Evolutionary conservation across 2,888 invertebrate species (phyloP), one percentile per base, ranked within the genome.

Genomic region (Drosophila fulvimacula): DNA sequence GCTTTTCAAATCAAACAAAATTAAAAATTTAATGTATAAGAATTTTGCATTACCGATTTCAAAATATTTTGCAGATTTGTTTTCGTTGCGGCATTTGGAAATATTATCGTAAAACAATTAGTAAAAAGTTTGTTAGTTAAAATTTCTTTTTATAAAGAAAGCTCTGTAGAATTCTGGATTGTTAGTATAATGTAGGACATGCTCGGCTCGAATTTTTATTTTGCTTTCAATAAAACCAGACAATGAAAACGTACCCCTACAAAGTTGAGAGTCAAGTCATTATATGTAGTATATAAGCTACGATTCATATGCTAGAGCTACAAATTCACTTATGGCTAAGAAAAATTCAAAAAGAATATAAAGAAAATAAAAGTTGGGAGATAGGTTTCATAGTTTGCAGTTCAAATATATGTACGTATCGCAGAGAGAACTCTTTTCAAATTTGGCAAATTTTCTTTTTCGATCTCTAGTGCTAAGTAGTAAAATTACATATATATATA

Each of bases 181-280:
- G 59, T 76, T 79, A 76, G 69, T 73, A n/a, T 32, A 21, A 6
- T 10, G 36, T 3, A 64, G 82, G 82, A 81, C 92, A 92, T 92
- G 92, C 92, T 92, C 92, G 92, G 49, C 81, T 87, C 85, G 81
- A 17, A 9, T 38, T 15, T 81, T 81, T 42, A 15, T 24, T 89
- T 87, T 79, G 78, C 82, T 82, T 88, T 91, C 85, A 91, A 92
- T 92, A 92, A 92, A 92, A 92, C 92, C 92, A 91, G 92, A 92
- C 92, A 92, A 86, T 81, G 58, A 69, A 78, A 68, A 71, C 74
- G 71, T 76, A 78, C 67, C 67, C 82, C 79, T 81, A 69, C 70
- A 72, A 46, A 71, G 49, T 58, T 58, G 41, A 39, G 17, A 61
- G 58, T 56, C 46, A 46, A 46, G 11, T 48, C 30, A 13, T 36